phyloP scores from a whole-genome alignment of 1,140 invertebrate genomes.

The Agrypnia vestita region DNA sequence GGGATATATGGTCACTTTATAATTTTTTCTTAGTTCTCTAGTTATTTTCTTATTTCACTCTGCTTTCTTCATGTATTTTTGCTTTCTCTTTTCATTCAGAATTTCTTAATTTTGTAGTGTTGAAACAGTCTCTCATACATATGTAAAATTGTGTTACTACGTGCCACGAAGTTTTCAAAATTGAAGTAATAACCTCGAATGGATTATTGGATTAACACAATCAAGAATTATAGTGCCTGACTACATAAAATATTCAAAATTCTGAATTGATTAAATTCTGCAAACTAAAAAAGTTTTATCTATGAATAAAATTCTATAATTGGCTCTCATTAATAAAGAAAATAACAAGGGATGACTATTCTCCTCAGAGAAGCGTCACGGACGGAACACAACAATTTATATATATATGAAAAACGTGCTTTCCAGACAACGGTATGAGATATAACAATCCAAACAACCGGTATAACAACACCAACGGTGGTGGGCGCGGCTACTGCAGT shows the following conservation, averaged over 20 bases:
- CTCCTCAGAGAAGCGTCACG: background rate
- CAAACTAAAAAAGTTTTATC: background rate
- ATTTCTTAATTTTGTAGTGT: background rate
- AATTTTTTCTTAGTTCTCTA: constrained; percentile 10
- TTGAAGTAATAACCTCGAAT: background rate
- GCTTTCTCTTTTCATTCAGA: constrained; percentile 11
- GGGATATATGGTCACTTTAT: constrained; percentile 4
- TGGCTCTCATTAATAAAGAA: background rate
- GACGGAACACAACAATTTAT: constrained; percentile 37
- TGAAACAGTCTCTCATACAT: constrained; percentile 36
- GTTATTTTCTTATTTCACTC: constrained; percentile 16
- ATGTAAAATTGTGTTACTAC: constrained; percentile 36
- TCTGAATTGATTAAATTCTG: no score
- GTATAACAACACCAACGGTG: constrained; percentile 39
- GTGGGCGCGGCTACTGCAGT: constrained; percentile 52
- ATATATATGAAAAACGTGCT: constrained; percentile 45
- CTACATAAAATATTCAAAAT: no score
- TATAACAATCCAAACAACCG: constrained; percentile 58
- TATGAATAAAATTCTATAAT: constrained; percentile 25
- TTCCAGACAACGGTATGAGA: constrained; percentile 56
- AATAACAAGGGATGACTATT: background rate
- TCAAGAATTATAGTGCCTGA: no score
- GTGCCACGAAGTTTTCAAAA: background rate
- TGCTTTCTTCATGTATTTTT: constrained; percentile 23
- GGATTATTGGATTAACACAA: no score